Percentiles rank a stretch among this genome's conserved stretches.
Evolutionary conservation across 2,888 invertebrate species (phyloP).

Genomic region (Eulithis testata): DNA sequence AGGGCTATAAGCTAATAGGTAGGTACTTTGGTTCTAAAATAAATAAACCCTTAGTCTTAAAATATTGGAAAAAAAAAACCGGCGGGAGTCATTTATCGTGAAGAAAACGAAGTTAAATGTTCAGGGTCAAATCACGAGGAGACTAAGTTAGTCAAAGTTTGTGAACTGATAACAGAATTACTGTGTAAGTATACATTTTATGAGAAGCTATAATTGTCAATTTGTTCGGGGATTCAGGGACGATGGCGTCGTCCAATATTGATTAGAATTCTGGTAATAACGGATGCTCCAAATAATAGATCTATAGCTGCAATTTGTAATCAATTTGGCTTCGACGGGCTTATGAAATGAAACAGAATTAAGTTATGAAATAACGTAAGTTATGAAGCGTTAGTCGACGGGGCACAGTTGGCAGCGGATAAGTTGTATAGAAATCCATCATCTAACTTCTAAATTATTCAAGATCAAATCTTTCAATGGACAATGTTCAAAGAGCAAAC

Average conservation of each 20-base stretch:
- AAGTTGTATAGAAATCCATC: too few relatives aligned
- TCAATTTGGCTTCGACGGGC: conserved; percentile 3
- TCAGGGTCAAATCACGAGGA: background rate
- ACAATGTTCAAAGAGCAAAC: conserved; percentile 11
- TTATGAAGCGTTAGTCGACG: too few relatives aligned
- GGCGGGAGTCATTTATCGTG: too few relatives aligned
- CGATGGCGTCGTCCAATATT: conserved; percentile 2
- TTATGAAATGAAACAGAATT: background rate
- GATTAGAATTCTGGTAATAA: conserved; percentile 8
- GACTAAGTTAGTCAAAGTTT: background rate
- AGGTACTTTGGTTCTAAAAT: too few relatives aligned
- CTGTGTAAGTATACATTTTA: background rate
- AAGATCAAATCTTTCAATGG: background rate
- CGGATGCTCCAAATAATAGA: conserved; percentile 7
- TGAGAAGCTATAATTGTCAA: background rate
- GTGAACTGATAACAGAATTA: background rate
- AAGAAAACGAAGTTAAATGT: too few relatives aligned
- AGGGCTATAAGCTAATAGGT: too few relatives aligned
- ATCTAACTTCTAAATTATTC: too few relatives aligned
- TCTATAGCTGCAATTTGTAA: conserved; percentile 11
- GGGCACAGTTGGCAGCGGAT: too few relatives aligned
- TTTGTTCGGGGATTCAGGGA: background rate
- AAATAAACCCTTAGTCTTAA: too few relatives aligned
- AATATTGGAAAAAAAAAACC: too few relatives aligned
- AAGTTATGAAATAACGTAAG: background rate